phyloP scores from a whole-genome alignment of 2,113 vertebrate genomes.

The Ophthalmolycus amberensis region DNA sequence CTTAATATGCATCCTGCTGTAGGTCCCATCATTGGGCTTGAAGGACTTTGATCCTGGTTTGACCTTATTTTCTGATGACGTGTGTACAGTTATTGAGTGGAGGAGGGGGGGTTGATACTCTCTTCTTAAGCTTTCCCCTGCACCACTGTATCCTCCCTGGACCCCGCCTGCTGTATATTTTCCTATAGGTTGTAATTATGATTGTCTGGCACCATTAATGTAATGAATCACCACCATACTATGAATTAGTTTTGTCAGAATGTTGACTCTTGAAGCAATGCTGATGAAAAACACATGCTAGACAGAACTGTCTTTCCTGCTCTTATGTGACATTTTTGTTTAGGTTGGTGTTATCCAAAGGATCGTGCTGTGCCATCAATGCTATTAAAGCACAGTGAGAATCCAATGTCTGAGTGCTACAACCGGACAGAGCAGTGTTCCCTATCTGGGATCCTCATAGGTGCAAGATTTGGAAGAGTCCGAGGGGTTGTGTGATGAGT shows the following conservation, averaged over 20 bases:
- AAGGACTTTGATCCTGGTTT: slow-evolving; percentile 42
- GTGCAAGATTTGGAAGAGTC: neutral
- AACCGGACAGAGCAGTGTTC: neutral
- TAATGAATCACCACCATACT: neutral
- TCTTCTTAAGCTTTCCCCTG: slow-evolving; percentile 20
- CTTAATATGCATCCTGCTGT: neutral
- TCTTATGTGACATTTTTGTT: neutral
- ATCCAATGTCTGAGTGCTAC: neutral
- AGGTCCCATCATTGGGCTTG: slow-evolving; percentile 16
- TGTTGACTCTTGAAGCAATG: neutral
- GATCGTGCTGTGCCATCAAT: neutral
- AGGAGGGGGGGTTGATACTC: neutral
- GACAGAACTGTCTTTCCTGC: neutral
- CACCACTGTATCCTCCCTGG: neutral
- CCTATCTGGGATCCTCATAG: neutral
- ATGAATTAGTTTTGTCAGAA: slow-evolving; percentile 29
- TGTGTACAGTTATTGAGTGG: slow-evolving; percentile 4
- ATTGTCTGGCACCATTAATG: slow-evolving; percentile 25
- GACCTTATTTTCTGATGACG: slow-evolving; percentile 40
- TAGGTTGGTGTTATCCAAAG: neutral
- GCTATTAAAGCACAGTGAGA: neutral
- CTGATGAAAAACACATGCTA: neutral
- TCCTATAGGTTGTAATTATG: slow-evolving; percentile 22
- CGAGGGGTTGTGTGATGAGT: neutral
- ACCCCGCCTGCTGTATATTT: neutral